A percentile compares a stretch with the other conserved stretches of the same genome.
These are phyloP conservation scores for Tetranychus urticae DNA, from an alignment of 1,140 invertebrate genomes.

Conservation along the genomic window DNA sequence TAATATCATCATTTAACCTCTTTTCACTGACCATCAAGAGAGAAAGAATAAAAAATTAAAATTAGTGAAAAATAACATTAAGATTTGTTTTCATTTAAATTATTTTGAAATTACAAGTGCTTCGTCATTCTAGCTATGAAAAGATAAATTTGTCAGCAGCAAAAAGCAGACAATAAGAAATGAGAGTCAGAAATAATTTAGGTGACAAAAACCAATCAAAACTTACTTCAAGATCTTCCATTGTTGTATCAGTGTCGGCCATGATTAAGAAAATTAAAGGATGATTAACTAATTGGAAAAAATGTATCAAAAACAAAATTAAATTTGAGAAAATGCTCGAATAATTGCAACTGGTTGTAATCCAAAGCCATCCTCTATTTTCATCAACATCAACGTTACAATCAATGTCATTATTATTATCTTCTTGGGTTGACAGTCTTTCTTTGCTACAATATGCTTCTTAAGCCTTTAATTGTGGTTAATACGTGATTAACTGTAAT, in stretches of 20 bases:
- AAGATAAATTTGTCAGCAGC: not conserved
- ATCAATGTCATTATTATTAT: too few relatives aligned
- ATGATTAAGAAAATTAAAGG: not conserved
- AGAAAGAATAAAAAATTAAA: not conserved
- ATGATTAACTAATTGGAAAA: too few relatives aligned
- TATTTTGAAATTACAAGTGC: not conserved
- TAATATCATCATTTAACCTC: constrained; percentile 86
- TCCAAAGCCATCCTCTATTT: too few relatives aligned
- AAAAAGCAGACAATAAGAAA: not conserved
- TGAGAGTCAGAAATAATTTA: not conserved
- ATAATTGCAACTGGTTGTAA: too few relatives aligned
- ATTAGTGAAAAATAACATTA: not conserved
- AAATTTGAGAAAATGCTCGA: too few relatives aligned
- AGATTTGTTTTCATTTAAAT: not conserved
- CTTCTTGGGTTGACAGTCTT: too few relatives aligned
- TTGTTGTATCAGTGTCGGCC: not conserved
- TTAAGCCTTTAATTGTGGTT: too few relatives aligned
- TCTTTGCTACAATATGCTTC: too few relatives aligned
- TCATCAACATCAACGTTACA: too few relatives aligned
- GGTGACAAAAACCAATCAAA: not conserved
- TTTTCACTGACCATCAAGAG: constrained; percentile 32
- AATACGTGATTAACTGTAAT: too few relatives aligned
- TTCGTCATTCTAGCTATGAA: not conserved
- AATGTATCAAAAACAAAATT: too few relatives aligned
- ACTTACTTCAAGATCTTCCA: not conserved